Evolutionary conservation across 2,797 vertebrate genomes (phyloP).

Genomic region (Sebastes baramenuke): DNA sequence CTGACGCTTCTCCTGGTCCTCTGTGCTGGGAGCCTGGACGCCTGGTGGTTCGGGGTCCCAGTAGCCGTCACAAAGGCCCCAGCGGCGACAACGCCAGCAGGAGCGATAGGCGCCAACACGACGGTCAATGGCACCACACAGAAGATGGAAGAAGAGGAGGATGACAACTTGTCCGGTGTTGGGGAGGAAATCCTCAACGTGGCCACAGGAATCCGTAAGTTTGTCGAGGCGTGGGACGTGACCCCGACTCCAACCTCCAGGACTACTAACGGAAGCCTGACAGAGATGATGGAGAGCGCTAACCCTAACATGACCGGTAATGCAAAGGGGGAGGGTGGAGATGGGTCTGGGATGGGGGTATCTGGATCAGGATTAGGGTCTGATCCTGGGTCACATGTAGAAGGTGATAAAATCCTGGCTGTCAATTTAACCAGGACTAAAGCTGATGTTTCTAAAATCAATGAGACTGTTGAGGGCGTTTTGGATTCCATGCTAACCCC

Average conservation of each 20-base stretch:
- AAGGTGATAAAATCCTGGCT: background rate
- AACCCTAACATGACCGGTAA: slow-evolving; percentile 65
- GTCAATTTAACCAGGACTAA: slow-evolving; percentile 5
- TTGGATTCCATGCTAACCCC: background rate
- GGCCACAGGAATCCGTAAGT: slow-evolving; percentile 73
- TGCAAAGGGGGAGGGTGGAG: slow-evolving; percentile 43
- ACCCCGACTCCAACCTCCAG: background rate
- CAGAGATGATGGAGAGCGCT: slow-evolving; percentile 44
- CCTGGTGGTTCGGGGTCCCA: slow-evolving; percentile 20
- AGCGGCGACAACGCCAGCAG: background rate
- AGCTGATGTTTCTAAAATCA: background rate
- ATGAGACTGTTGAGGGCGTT: background rate
- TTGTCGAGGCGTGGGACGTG: slow-evolving; percentile 75
- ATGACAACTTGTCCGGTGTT: slow-evolving; percentile 70
- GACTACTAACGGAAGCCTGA: slow-evolving; percentile 23
- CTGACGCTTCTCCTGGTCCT: slow-evolving; percentile 61
- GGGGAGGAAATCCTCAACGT: slow-evolving; percentile 77
- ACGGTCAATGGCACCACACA: background rate
- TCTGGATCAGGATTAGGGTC: slow-evolving; percentile 14
- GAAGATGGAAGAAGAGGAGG: slow-evolving; percentile 42
- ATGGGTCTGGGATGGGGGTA: slow-evolving; percentile 22
- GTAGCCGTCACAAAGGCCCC: background rate
- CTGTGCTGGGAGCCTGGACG: slow-evolving; percentile 44
- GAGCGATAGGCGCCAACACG: background rate
- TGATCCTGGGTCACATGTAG: slow-evolving; percentile 7